Evolutionary conservation across 2,797 vertebrate species (phyloP), one percentile per base, ranked within the genome.

Genomic region (Danio choprae): DNA sequence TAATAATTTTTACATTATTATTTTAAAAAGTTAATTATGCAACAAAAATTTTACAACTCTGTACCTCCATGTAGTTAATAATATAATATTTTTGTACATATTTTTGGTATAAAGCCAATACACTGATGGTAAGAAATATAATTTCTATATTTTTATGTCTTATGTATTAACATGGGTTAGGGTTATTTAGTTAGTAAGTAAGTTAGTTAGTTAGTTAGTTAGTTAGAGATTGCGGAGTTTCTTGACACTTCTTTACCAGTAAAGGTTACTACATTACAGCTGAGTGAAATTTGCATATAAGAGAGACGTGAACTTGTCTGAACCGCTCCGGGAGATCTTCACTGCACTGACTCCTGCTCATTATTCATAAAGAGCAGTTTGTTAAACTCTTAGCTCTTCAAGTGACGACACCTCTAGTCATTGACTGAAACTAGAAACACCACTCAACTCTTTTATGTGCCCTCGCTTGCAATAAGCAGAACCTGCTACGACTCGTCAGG

Each of bases 401-500:
- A 36, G 38, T 15, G 20, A 36, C 18, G n/a, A 9, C 36, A 38
- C 11, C 1, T 48, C 22, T 48, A 13, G 10, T 44, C 38, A 41
- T 44, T 5, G n/a, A 68, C 22, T 65, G 12, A 60, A 78, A 22
- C 44, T 60, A 20, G 4, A 22, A 48, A 29, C 6, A 29, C 29
- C 29, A 40, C 16, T 62, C 41, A 70, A 50, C 44, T 62, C 2
- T 50, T 5, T 36, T 36, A 79, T 70, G 29, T 62, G 55, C 46
- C 65, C n/a, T 22, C 70, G 46, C 65, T 69, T 70, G 55, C 67
- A 1, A 13, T 5, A 2, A n/a, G 43, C 56, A 62, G n/a, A 41
- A 51, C 65, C 4, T 70, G 44, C 67, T 51, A 36, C 18, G 4
- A 70, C 76, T 51, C 51, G 76, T 70, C 44, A n/a, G 43, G 29